These are phyloP conservation scores for Muscicapa striata DNA, from an alignment of 2,797 vertebrate genomes.

Conservation along the genomic window DNA sequence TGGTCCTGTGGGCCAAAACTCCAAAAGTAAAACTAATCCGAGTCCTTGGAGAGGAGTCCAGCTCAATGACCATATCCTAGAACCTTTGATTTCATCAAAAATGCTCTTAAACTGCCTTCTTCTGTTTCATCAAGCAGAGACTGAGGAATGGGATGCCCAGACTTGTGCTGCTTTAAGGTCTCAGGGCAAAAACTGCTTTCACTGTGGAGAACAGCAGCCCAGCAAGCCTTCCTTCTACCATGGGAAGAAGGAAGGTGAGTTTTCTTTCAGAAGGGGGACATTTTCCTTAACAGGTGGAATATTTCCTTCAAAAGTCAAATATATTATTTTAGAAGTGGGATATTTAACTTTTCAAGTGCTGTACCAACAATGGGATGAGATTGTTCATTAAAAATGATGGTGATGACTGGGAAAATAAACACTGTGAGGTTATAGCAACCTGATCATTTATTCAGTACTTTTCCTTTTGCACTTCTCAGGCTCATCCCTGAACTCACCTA, in stretches of 20 bases:
- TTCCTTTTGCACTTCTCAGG: not conserved
- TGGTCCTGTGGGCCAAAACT: not conserved
- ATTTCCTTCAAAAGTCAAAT: not conserved
- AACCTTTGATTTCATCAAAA: not conserved
- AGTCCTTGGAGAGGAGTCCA: not conserved
- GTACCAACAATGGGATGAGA: not conserved
- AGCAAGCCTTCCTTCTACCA: not conserved
- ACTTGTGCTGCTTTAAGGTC: not conserved
- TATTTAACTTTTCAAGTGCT: not conserved
- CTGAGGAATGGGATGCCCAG: not conserved
- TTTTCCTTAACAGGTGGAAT: not conserved
- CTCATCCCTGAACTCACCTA: not conserved
- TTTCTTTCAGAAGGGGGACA: not conserved
- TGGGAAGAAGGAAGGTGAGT: fast-evolving
- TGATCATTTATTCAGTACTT: not conserved
- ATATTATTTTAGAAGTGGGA: not conserved
- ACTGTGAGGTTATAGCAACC: not conserved
- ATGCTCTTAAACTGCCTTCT: not conserved
- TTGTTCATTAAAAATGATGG: not conserved
- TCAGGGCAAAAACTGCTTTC: not conserved
- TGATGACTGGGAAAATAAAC: not conserved
- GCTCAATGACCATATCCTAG: not conserved
- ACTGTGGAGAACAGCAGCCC: not conserved
- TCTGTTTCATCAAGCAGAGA: not conserved
- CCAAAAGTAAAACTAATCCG: fast-evolving